Conservation (phyloP, 2,113 vertebrate genomes). For the Perognathus longimembris region DNA sequence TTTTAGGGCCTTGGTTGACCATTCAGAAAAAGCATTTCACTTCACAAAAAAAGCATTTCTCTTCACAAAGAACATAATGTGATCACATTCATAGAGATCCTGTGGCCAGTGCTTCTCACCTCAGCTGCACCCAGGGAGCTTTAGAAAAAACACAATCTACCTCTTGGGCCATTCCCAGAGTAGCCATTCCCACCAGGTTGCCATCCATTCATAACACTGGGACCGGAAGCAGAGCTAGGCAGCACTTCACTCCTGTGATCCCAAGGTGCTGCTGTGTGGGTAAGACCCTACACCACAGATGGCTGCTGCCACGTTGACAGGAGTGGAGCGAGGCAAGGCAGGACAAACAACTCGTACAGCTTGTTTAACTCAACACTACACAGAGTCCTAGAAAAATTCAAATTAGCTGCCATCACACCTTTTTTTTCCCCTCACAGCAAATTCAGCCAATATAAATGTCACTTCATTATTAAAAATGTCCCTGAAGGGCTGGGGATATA, state of each 20-base stretch:
- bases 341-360: neutral
- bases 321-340: too few relatives aligned
- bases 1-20: neutral
- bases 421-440: neutral
- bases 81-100: neutral
- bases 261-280: neutral
- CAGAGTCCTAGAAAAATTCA: conserved; percentile 64
- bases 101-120: neutral
- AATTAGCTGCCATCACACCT: conserved; percentile 51
- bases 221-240: too few relatives aligned
- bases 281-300: neutral
- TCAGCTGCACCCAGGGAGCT: neutral
- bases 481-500: too few relatives aligned
- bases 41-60: neutral
- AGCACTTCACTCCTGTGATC: neutral
- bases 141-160: neutral
- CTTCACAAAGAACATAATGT: neutral
- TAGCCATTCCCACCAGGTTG: neutral
- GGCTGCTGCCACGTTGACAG: neutral
- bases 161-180: neutral
- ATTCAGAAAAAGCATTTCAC: neutral
- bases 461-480: conserved; percentile 63
- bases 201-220: neutral
- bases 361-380: neutral
- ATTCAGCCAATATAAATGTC: conserved; percentile 55